These are phyloP conservation scores for Menidia menidia DNA, from an alignment of 2,797 vertebrate species.

Conservation along the genomic window DNA sequence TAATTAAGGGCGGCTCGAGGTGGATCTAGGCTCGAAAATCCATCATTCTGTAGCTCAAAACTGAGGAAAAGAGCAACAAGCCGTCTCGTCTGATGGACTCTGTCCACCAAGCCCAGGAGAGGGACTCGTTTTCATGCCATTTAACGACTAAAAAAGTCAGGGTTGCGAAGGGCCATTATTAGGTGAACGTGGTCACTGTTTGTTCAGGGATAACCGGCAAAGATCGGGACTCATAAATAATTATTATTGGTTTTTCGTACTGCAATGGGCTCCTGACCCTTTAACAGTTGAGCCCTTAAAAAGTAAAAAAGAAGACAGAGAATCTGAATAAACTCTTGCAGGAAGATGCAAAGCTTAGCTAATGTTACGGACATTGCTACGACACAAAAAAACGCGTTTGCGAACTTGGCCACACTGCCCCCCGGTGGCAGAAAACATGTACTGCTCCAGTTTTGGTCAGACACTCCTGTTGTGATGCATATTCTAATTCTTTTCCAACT, in stretches of 20 bases:
- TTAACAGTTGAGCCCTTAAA: too few relatives aligned
- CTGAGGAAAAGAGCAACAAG: too few relatives aligned
- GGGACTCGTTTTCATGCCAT: too few relatives aligned
- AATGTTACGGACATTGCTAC: too few relatives aligned
- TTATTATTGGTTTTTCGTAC: background rate
- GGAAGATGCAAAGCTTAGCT: too few relatives aligned
- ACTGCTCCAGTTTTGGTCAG: background rate
- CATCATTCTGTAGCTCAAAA: too few relatives aligned
- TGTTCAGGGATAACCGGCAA: background rate
- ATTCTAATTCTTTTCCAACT: background rate
- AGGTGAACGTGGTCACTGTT: background rate
- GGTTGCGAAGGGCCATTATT: too few relatives aligned
- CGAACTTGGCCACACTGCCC: background rate
- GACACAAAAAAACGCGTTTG: background rate
- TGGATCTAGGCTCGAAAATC: too few relatives aligned
- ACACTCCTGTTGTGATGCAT: background rate
- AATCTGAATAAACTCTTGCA: background rate
- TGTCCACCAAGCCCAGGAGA: background rate
- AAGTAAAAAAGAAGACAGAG: background rate
- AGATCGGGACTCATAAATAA: background rate
- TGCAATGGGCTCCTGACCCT: too few relatives aligned
- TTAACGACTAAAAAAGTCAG: too few relatives aligned
- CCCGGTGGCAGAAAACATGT: background rate
- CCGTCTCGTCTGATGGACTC: background rate
- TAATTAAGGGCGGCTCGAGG: too few relatives aligned